phyloP scores from a whole-genome alignment of 2,797 vertebrate species.

The Glossophaga mutica region DNA sequence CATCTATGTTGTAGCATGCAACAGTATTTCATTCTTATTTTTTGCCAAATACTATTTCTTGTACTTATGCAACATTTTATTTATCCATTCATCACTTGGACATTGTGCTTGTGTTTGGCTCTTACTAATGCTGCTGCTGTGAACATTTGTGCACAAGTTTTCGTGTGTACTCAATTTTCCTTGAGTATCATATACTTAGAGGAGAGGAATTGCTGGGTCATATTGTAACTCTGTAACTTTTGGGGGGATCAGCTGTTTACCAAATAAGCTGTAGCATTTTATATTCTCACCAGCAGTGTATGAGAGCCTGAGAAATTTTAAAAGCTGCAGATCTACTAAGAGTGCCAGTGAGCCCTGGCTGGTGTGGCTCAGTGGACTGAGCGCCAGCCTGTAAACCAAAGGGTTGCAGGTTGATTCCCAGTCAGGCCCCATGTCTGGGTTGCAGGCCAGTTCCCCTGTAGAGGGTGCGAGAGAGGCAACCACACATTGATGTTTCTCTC shows the following conservation, averaged over 20 bases:
- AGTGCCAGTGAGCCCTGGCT: background rate
- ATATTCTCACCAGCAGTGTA: background rate
- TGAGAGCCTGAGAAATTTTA: background rate
- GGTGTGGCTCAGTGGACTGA: too few species aligned
- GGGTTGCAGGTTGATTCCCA: too few species aligned
- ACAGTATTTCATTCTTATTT: background rate
- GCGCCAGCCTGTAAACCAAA: too few species aligned
- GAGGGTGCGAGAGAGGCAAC: too few species aligned
- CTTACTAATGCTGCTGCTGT: background rate
- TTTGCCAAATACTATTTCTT: background rate
- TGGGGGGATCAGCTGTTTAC: background rate
- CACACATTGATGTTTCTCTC: too few species aligned
- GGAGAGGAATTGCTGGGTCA: background rate
- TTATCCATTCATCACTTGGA: background rate
- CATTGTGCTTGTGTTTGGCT: background rate
- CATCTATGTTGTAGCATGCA: background rate
- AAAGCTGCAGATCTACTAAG: background rate
- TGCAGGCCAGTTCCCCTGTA: too few species aligned
- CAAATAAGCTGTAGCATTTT: background rate
- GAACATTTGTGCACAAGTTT: background rate
- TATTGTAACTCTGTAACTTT: background rate
- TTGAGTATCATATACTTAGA: background rate
- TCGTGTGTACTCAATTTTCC: background rate
- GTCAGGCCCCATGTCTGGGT: too few species aligned
- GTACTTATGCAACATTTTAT: background rate